These are phyloP conservation scores for Penaeus chinensis DNA, from an alignment of 1,140 invertebrate species.

Conservation along the genomic window DNA sequence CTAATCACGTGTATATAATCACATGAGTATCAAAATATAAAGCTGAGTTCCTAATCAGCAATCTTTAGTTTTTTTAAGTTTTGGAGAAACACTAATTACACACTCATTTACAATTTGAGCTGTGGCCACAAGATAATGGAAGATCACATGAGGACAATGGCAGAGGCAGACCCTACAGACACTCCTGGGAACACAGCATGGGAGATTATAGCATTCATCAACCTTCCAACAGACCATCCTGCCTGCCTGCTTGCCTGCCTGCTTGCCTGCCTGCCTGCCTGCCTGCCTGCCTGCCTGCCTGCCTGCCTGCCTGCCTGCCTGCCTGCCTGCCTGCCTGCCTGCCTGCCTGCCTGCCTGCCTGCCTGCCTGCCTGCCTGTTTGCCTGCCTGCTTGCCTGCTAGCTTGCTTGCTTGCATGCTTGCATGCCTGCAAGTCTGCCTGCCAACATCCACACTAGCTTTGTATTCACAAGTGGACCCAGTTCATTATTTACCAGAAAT, in stretches of 20 bases:
- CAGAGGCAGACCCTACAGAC: conserved; percentile 35
- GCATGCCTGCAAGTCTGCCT: conserved; percentile 1
- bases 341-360: no score
- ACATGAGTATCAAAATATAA: conserved; percentile 49
- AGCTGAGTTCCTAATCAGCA: conserved; percentile 58
- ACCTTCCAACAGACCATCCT: neutral
- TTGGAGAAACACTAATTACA: conserved; percentile 52
- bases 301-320: conserved; percentile 12
- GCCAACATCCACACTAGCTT: conserved; percentile 42
- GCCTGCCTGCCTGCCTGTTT: no score
- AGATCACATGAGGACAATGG: conserved; percentile 57
- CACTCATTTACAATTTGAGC: conserved; percentile 57
- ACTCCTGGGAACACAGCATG: conserved; percentile 24
- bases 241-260: neutral
- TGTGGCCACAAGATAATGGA: conserved; percentile 60
- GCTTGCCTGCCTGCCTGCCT: conserved; percentile 2
- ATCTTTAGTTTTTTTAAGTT: conserved; percentile 53
- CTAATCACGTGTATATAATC: conserved; percentile 27
- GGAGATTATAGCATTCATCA: neutral
- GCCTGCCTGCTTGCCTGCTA: no score
- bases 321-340: no score
- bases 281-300: no score
- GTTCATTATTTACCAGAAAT: conserved; percentile 54
- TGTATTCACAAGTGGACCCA: conserved; percentile 58
- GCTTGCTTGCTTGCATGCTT: no score